A percentile compares a stretch with the other conserved stretches of the same genome.
Evolutionary conservation across 2,113 vertebrate species (phyloP).

Genomic region (Amblyornis subalaris): DNA sequence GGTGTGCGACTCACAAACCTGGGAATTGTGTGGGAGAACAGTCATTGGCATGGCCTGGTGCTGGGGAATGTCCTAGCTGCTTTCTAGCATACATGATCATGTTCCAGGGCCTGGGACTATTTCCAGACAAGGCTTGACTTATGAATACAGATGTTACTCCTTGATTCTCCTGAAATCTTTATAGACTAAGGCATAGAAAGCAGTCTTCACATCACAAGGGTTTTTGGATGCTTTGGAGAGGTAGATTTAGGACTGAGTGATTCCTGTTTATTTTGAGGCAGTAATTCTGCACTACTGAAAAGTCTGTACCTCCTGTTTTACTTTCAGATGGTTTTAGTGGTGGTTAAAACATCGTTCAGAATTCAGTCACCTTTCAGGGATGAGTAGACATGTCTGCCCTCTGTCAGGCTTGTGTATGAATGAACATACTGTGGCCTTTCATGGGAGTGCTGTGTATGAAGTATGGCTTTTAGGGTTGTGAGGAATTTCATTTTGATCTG

Average conservation of each 20-base stretch:
- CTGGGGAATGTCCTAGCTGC: not conserved
- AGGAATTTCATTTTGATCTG: not conserved
- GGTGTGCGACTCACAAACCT: not conserved
- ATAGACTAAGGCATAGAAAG: not conserved
- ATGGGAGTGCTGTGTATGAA: not conserved
- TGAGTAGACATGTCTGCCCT: not conserved
- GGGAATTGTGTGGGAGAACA: constrained; percentile 7
- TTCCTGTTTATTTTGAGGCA: not conserved
- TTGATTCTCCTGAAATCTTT: not conserved
- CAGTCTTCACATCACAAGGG: not conserved
- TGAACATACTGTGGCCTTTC: not conserved
- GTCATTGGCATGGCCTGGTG: not conserved
- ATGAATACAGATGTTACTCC: not conserved
- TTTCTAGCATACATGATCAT: not conserved
- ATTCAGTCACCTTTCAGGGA: not conserved
- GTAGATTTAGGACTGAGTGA: not conserved
- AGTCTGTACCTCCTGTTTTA: not conserved
- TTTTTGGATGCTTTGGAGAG: not conserved
- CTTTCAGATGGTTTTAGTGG: not conserved
- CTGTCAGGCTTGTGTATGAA: not conserved
- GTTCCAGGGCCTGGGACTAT: not conserved
- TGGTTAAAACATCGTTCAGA: not conserved
- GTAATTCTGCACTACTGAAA: not conserved
- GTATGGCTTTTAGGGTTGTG: not conserved
- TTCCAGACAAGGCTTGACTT: not conserved